Evolutionary conservation across 2,797 vertebrate genomes (phyloP), one percentile per base, ranked within the genome.

Genomic region (Kryptopterus vitreolus): DNA sequence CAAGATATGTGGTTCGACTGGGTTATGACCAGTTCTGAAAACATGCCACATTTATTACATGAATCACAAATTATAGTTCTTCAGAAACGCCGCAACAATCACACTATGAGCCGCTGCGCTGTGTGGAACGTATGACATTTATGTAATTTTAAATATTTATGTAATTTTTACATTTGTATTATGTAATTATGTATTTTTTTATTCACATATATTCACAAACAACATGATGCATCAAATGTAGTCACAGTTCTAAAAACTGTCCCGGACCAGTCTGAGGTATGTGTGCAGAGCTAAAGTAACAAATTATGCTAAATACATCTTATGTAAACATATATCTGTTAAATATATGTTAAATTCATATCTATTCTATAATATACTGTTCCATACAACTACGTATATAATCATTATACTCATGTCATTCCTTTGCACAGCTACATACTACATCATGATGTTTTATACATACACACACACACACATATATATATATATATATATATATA

Each of bases 1-100:
- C 55, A 59, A 59, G 72, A 46, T 74, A 29, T 59, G 72, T 22
- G 18, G 70, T 35, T 72, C 16, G 9, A n/a, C 50, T 55, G 31
- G 50, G 70, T 72, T 72, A n/a, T 15, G 52, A n/a, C 50, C 70
- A 72, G 31, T 57, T 55, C 52, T n/a, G 5, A 72, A 55, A 55
- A 35, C 33, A 22, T 15, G 46, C 15, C 3, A 1, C 0, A 6
- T 72, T 55, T 55, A 35, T 33, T 31, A 46, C 50, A 35, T 57
- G 22, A 72, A 72, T 55, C 22, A 57, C 70, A 72, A 72, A 55
- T 55, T 55, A 15, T 22, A 55, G 4, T 4, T 15, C 12, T 35
- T n/a, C 31, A 72, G 38, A 10, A 35, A 35, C 9, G n/a, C 70
- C 33, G 26, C 26, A 71, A 53, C 33, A 33, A 71, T 10, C 29